Conservation (phyloP, 2,797 vertebrate genomes). For the Hydrolagus colliei region DNA sequence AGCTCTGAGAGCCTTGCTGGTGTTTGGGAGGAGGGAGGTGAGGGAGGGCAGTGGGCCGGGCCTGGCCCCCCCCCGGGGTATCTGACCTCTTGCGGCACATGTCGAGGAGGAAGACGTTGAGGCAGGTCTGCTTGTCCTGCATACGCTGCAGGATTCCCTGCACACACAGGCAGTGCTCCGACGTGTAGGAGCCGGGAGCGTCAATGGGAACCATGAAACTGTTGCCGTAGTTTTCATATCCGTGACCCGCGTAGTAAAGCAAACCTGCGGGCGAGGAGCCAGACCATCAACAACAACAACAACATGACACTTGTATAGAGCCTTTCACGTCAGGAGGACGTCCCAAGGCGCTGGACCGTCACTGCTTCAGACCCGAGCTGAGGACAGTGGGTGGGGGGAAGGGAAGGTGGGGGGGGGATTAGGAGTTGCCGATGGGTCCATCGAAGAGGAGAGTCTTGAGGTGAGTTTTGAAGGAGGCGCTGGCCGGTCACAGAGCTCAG, state of each 20-base stretch:
- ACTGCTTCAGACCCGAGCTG: too few species aligned
- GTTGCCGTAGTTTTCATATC: slow-evolving; percentile 80
- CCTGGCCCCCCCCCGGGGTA: fast-evolving
- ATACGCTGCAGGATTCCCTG: slow-evolving; percentile 69
- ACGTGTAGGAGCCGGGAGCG: slow-evolving; percentile 65
- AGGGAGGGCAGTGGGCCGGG: too few species aligned
- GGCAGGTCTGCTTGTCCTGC: slow-evolving; percentile 70
- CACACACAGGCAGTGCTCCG: slow-evolving; percentile 71
- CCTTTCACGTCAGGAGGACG: too few species aligned
- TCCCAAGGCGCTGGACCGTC: too few species aligned
- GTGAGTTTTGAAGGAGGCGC: too few species aligned
- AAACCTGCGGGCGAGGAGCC: slow-evolving; percentile 53
- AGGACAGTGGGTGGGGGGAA: too few species aligned
- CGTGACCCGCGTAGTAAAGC: slow-evolving; percentile 78
- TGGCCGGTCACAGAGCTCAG: too few species aligned
- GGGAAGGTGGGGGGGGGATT: too few species aligned
- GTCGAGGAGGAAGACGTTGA: slow-evolving; percentile 77
- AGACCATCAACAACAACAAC: neutral
- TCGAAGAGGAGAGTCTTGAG: too few species aligned
- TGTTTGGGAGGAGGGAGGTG: neutral
- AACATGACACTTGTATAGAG: too few species aligned
- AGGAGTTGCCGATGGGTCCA: too few species aligned
- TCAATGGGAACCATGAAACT: slow-evolving; percentile 84
- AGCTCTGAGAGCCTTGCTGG: neutral
- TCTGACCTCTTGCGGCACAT: slow-evolving; percentile 79